These are phyloP conservation scores for Xestia xanthographa DNA, from an alignment of 2,888 invertebrate genomes.

Conservation along the genomic window DNA sequence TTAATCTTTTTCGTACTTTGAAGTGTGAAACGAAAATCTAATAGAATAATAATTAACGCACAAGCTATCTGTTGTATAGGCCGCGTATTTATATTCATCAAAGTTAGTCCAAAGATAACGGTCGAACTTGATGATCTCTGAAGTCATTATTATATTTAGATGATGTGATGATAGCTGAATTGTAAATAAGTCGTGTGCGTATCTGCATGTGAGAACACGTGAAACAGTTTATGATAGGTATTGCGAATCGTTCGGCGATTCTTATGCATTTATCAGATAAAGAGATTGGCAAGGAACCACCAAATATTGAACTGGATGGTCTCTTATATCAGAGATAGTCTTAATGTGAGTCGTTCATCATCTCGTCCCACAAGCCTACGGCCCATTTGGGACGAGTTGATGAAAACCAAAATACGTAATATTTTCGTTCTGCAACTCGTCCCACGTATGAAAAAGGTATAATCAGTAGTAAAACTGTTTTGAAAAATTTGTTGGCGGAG, in stretches of 20 bases:
- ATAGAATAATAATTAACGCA: constrained; percentile 42
- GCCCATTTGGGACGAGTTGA: too few species aligned
- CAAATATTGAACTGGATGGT: neutral
- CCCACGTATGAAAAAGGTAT: too few species aligned
- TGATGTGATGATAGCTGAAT: constrained; percentile 18
- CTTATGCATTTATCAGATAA: neutral
- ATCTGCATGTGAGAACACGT: constrained; percentile 28
- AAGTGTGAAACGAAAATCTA: constrained; percentile 34
- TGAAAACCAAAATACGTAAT: too few species aligned
- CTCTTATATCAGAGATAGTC: neutral
- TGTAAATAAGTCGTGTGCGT: constrained; percentile 4
- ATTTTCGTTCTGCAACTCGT: too few species aligned
- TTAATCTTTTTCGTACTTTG: neutral
- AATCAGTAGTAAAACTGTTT: too few species aligned
- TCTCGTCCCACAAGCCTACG: too few species aligned
- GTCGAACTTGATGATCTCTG: constrained; percentile 53
- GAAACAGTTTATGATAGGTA: constrained; percentile 1
- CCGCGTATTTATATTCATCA: constrained; percentile 18
- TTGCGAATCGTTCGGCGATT: neutral
- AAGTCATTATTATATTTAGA: constrained; percentile 51
- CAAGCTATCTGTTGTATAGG: constrained; percentile 23
- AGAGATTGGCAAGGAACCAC: neutral
- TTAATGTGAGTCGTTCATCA: too few species aligned
- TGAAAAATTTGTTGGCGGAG: too few species aligned
- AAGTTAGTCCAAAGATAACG: constrained; percentile 53